phyloP scores from a whole-genome alignment of 92 coral and sea anemone genomes.

The Pocillopora grandis region DNA sequence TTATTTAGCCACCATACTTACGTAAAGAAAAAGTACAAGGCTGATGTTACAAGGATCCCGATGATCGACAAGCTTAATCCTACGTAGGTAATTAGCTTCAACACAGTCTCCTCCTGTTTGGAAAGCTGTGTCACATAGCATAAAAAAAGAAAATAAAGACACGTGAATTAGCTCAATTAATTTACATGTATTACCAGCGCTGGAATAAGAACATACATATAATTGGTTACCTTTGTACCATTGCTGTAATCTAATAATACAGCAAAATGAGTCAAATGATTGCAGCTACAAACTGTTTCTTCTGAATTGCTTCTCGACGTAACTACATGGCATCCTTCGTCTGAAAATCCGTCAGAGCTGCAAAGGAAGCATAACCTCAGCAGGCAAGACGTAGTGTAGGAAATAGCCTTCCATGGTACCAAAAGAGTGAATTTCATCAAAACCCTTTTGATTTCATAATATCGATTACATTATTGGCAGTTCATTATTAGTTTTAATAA shows the following conservation, averaged over 20 bases:
- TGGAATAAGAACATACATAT: not conserved
- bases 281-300: slow-evolving; percentile 1
- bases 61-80: not conserved
- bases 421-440: not conserved
- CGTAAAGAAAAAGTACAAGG: too few relatives aligned
- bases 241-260: not conserved
- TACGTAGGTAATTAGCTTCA: not conserved
- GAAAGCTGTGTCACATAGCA: not conserved
- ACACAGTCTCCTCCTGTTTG: not conserved
- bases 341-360: not conserved
- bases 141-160: not conserved
- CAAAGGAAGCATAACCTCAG: not conserved
- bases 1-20: too few relatives aligned
- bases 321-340: not conserved
- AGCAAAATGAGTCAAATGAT: not conserved
- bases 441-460: not conserved
- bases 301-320: not conserved
- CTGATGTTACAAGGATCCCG: too few relatives aligned
- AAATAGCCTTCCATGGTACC: not conserved
- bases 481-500: too few relatives aligned
- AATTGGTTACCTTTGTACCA: not conserved
- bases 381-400: not conserved
- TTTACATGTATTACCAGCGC: too few relatives aligned
- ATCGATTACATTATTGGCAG: too few relatives aligned
- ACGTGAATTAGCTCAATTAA: not conserved